Evolutionary conservation across 1,140 invertebrate species (phyloP).

Genomic region (Zaprionus kolodkinae): DNA sequence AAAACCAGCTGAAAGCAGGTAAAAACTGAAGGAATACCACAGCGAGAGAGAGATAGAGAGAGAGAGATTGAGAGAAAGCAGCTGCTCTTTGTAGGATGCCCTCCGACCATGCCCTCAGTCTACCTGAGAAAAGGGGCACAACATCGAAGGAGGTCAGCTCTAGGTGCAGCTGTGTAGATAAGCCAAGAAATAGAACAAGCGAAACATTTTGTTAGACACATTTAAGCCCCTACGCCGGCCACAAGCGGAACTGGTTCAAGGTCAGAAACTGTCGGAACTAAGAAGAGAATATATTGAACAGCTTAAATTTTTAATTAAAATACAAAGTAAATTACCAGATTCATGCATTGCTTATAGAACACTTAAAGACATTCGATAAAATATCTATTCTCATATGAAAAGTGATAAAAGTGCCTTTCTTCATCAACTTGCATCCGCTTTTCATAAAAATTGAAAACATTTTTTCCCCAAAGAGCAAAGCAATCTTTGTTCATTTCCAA

Average conservation of each 20-base stretch:
- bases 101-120: constrained; percentile 12
- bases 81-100: constrained; percentile 19
- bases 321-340: not conserved
- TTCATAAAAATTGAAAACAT: not conserved
- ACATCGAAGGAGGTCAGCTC: not conserved
- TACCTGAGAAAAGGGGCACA: constrained; percentile 15
- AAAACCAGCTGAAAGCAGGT: constrained; percentile 31
- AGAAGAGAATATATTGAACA: not conserved
- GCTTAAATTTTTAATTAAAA: not conserved
- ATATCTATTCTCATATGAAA: too few species aligned
- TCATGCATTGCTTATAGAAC: too few species aligned
- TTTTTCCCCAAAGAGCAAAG: not conserved
- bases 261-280: constrained; percentile 3
- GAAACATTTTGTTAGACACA: constrained; percentile 12
- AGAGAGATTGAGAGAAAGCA: not conserved
- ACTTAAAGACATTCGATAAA: too few species aligned
- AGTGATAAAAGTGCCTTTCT: not conserved
- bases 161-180: constrained; percentile 41
- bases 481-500: constrained; percentile 30
- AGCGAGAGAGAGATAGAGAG: not conserved
- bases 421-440: not conserved
- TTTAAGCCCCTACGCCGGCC: not conserved
- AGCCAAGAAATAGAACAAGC: constrained; percentile 15
- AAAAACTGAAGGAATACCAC: constrained; percentile 3
- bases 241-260: constrained; percentile 40